Base-by-base conservation (phyloP, 2,888 invertebrate genomes). In the Hirtodrosophila trivittata region DNA sequence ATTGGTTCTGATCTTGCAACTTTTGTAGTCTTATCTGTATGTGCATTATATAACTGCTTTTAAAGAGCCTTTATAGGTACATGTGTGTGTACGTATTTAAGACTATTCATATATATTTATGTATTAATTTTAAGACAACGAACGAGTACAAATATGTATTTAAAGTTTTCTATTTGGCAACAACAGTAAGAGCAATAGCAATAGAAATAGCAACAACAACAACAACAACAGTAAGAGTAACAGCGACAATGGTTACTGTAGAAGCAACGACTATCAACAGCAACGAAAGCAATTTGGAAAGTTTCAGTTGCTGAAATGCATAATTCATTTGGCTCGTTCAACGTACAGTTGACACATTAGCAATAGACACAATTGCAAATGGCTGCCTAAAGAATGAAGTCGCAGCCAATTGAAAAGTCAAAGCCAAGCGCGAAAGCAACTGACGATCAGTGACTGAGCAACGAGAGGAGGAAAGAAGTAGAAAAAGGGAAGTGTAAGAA, bases 311-410 rank as follows among this genome's bases (percentile, higher is more conserved):
- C 75, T 69, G 55, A 69, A 82, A 84, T 82, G 82, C 82, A 82
- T 84, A 82, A 82, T 82, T 84, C 85, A 82, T 78, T 66, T 65
- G 58, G 60, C 30, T 52, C 26, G 75, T 65, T 78, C 66, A 68
- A 66, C 58, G 65, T 71, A 75, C 78, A 78, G 78, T 77, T 75
- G 75, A 80, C 80, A 77, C 75, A 72, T 80, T 77, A 80, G 71
- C 60, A 46, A 65, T 57, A 66, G 69, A 77, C 50, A 72, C 69
- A 80, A 68, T 77, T 83, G 75, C 69, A 80, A 80, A 83, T 68
- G 64, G 55, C 64, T 28, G 42, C 42, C 30, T 38, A 62, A 72
- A 73, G 73, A 73, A 73, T 73, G 33, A 73, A 72, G 56, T 52
- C 55, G 47, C 49, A 6, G 54, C 33, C 46, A 57, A 56, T 55